Evolutionary conservation across 2,888 invertebrate species (phyloP).

Genomic region (Clivina fossor): DNA sequence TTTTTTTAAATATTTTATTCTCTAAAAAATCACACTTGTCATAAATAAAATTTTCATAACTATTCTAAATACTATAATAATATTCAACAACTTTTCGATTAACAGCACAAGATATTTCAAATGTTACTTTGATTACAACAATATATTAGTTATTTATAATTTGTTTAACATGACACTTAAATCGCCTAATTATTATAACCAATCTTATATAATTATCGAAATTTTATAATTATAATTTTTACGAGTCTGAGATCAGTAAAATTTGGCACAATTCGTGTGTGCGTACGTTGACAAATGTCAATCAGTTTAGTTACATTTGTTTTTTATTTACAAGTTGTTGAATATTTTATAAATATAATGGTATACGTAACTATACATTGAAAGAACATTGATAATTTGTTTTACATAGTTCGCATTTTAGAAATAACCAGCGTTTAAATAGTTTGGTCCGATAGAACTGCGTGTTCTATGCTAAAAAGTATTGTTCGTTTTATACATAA

Average conservation of each 20-base stretch:
- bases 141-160: conserved; percentile 13
- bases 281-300: conserved; percentile 13
- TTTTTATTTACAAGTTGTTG: conserved; percentile 24
- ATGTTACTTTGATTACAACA: conserved; percentile 21
- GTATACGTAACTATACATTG: conserved; percentile 27
- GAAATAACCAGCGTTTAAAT: conserved; percentile 23
- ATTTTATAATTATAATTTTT: conserved; percentile 11
- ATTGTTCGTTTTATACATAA: conserved; percentile 26
- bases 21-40: conserved; percentile 32
- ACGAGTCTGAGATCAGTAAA: conserved; percentile 1
- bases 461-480: conserved; percentile 30
- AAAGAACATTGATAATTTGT: conserved; percentile 26
- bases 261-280: conserved; percentile 26
- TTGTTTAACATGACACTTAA: background rate
- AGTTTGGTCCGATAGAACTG: conserved; percentile 33
- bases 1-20: conserved; percentile 28
- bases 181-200: background rate
- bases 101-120: conserved; percentile 21
- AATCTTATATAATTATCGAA: too few relatives aligned
- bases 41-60: conserved; percentile 31
- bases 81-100: conserved; percentile 30
- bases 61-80: conserved; percentile 31
- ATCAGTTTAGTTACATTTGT: conserved; percentile 4
- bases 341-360: conserved; percentile 27
- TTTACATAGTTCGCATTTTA: conserved; percentile 23